Evolutionary conservation across 2,113 vertebrate species (phyloP).

Genomic region (Mustela nigripes): DNA sequence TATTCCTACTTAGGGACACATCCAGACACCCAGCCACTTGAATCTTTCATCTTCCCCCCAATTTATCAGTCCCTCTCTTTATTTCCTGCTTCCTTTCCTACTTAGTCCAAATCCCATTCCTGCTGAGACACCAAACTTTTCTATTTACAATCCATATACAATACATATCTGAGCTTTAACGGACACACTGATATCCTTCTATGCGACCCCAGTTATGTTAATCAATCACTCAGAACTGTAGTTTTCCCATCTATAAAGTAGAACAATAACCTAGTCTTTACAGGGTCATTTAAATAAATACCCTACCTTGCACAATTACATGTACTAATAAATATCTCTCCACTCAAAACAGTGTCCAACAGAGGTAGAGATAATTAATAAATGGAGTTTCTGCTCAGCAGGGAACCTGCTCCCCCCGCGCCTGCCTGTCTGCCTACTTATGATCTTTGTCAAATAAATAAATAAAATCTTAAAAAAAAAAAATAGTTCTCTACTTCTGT

Average conservation of each 20-base stretch:
- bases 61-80: neutral
- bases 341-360: neutral
- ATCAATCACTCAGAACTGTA: neutral
- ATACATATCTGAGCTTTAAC: neutral
- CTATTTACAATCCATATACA: neutral
- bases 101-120: neutral
- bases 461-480: too few species aligned
- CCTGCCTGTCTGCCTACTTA: too few species aligned
- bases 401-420: too few species aligned
- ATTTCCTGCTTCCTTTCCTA: neutral
- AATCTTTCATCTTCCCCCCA: neutral
- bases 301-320: neutral
- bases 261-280: neutral
- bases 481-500: neutral
- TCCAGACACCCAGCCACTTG: neutral
- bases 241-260: neutral
- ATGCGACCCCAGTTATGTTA: neutral
- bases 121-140: neutral
- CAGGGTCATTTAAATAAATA: neutral
- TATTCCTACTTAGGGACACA: neutral
- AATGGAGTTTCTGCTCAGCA: neutral
- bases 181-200: neutral
- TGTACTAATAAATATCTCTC: neutral
- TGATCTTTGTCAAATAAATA: too few species aligned
- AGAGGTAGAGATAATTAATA: neutral